These are phyloP conservation scores for Eurytoma adleriae DNA, from an alignment of 2,888 invertebrate genomes.

Conservation along the genomic window DNA sequence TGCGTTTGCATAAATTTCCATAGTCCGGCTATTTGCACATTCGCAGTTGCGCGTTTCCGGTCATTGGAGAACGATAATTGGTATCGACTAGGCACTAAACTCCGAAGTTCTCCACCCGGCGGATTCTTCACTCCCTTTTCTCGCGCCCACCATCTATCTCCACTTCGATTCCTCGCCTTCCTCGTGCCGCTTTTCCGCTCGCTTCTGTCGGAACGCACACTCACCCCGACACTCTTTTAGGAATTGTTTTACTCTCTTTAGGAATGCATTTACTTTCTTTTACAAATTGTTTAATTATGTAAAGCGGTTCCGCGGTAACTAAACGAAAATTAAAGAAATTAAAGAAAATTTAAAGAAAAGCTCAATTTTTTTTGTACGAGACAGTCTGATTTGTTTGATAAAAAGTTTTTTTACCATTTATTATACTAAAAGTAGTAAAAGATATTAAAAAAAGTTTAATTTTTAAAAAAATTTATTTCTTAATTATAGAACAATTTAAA, in stretches of 20 bases:
- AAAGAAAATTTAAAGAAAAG: no score
- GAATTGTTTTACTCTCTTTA: no score
- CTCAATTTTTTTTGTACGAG: no score
- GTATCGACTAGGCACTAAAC: constrained; percentile 48
- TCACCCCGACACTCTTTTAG: neutral
- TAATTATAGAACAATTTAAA: no score
- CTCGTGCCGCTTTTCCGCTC: neutral
- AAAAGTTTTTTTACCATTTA: no score
- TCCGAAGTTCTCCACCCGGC: constrained; percentile 11
- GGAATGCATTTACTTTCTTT: no score
- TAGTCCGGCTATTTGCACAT: constrained; percentile 27
- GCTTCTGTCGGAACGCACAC: neutral
- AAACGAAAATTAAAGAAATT: neutral
- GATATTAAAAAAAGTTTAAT: no score
- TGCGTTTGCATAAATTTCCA: constrained; percentile 49
- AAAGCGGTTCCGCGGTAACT: neutral
- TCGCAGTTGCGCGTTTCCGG: constrained; percentile 37
- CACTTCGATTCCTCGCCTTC: neutral
- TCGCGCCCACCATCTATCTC: neutral
- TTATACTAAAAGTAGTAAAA: no score
- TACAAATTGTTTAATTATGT: constrained; percentile 17
- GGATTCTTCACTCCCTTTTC: constrained; percentile 13
- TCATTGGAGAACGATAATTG: constrained; percentile 59
- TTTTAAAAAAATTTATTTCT: no score
- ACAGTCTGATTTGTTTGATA: no score